Percentiles rank a stretch among this genome's conserved stretches.
These are phyloP conservation scores for Drosophila ustulata DNA, from an alignment of 2,888 invertebrate species.

Conservation along the genomic window DNA sequence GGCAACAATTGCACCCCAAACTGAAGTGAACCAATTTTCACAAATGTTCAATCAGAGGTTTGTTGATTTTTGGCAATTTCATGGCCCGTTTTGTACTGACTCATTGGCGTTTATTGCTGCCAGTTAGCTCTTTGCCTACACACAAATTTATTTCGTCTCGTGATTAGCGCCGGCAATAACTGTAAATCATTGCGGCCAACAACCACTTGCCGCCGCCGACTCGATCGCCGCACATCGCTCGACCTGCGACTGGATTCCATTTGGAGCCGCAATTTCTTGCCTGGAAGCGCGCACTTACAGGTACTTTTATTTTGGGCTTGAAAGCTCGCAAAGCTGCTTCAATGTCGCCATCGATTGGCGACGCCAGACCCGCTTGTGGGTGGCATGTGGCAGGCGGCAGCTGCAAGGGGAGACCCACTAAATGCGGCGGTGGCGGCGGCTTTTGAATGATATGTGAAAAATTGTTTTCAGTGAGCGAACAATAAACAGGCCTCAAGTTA, in stretches of 20 bases:
- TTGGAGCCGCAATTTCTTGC: conserved; percentile 26
- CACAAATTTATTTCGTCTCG: conserved; percentile 46
- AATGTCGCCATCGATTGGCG: conserved; percentile 51
- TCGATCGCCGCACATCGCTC: conserved; percentile 26
- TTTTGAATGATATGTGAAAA: conserved; percentile 46
- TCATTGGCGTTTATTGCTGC: conserved; percentile 60
- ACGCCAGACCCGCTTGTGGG: background rate
- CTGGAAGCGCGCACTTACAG: conserved; percentile 51
- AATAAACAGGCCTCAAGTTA: conserved; percentile 24
- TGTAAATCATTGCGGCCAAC: conserved; percentile 51
- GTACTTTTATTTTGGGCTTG: conserved; percentile 15
- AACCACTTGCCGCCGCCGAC: background rate
- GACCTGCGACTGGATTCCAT: conserved; percentile 14
- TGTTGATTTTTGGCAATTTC: conserved; percentile 48
- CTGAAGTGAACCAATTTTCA: conserved; percentile 63
- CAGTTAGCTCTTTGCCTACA: conserved; percentile 18
- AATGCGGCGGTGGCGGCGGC: background rate
- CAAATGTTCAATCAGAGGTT: conserved; percentile 13
- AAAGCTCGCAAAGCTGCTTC: conserved; percentile 38
- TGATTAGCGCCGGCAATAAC: conserved; percentile 67
- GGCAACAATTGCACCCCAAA: conserved; percentile 40
- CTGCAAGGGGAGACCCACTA: background rate
- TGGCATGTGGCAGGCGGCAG: background rate
- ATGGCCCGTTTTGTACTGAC: conserved; percentile 60
- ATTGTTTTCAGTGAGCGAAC: conserved; percentile 43